Conservation (phyloP, 2,888 invertebrate genomes). For the Plebejus anna region DNA sequence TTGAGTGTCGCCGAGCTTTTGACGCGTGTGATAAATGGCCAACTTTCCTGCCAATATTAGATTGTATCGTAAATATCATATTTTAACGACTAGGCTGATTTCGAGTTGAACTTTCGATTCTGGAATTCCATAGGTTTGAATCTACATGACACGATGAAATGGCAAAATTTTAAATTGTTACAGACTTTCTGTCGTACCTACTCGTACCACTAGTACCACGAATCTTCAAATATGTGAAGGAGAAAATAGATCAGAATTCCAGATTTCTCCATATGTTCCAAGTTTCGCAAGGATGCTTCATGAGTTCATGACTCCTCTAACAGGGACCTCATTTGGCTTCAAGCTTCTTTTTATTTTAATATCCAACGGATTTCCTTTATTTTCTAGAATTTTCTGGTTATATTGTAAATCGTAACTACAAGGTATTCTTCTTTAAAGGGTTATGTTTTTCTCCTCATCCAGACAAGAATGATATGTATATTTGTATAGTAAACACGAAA, state of each 20-base stretch:
- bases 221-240: no score
- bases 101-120: constrained; percentile 18
- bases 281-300: no score
- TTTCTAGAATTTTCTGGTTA: neutral
- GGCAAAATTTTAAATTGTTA: neutral
- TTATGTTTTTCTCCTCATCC: neutral
- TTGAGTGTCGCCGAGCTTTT: constrained; percentile 59
- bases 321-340: neutral
- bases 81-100: constrained; percentile 33
- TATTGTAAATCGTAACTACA: neutral
- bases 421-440: neutral
- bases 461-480: neutral
- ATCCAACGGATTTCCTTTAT: neutral
- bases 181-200: neutral
- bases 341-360: neutral
- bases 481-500: neutral
- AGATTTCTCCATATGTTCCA: no score
- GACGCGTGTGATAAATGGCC: constrained; percentile 58
- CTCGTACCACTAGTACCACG: no score
- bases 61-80: constrained; percentile 26
- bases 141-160: neutral
- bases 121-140: neutral
- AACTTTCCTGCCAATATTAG: constrained; percentile 43
- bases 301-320: neutral
- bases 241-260: neutral